Base-by-base conservation (phyloP, 2,888 invertebrate species). In the Acanthococcus lagerstroemiae region DNA sequence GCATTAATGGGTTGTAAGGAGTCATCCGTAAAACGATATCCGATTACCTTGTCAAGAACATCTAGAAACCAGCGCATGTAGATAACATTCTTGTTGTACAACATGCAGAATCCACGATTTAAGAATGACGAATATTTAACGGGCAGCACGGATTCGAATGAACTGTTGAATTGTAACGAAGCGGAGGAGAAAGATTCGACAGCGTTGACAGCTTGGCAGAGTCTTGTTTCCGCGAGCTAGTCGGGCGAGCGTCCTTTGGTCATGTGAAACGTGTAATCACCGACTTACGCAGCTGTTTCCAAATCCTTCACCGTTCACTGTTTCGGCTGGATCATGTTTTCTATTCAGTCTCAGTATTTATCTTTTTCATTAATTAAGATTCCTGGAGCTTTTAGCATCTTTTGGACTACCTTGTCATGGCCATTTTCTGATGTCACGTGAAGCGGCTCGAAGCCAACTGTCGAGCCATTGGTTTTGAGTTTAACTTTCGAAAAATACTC, bases 41-140 rank as follows among this genome's bases (percentile, higher is more conserved):
- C 1, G 99, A 99, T 78, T 97, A 99, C 76, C 80, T 99, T 67
- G 97, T 97, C 46, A 96, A 96, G 74, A 97, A 97, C 76, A 97
- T 99, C 72, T 99, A 99, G 97, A 95, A 96, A 74, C 86, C 92
- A 26, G 88, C 90, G 65, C 96, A 99, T 76, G 97, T 99, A 97
- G 95, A 97, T 76, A 99, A 99, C 80, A 99, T 99, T 73, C 93
- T 99, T 99, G 56, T 81, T 99, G 15, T 99, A 90, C 78, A 99
- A 99, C 75, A 95, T 99, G 93, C 95, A 86, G 73, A 80, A 80
- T 71, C 75, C 78, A 45, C 88, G 84, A 88, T 88, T 66, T 66
- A 26, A 55, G 22, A 44, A 21, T n/a, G 27, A 50, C 26, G 21
- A 9, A 19, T 45, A 37, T 27, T 12, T 24, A 9, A 60, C 24